A percentile compares a stretch with the other conserved stretches of the same genome.
phyloP scores from a whole-genome alignment of 2,888 invertebrate species.

The Lycocerus yunnanus region DNA sequence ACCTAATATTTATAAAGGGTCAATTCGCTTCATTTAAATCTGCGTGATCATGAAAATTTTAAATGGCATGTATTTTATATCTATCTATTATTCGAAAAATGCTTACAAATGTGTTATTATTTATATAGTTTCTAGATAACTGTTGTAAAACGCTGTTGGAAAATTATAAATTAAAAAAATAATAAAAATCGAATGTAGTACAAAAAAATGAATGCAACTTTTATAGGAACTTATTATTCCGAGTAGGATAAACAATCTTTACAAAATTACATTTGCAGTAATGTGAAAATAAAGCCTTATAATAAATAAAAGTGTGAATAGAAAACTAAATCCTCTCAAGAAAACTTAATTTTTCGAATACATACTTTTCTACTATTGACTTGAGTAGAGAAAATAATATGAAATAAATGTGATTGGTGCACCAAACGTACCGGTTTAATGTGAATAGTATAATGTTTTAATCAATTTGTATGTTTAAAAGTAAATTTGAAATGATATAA shows the following conservation, averaged over 20 bases:
- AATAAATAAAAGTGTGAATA: not conserved
- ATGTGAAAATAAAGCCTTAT: not conserved
- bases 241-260: not conserved
- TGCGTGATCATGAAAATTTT: not conserved
- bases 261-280: not conserved
- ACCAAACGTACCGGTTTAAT: not conserved
- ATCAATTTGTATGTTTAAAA: no score
- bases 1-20: no score
- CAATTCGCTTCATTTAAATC: not conserved
- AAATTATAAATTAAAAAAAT: not conserved
- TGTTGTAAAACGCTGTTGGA: not conserved
- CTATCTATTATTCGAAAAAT: not conserved
- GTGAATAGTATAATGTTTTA: no score
- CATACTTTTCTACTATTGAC: no score
- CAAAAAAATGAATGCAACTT: not conserved
- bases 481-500: no score
- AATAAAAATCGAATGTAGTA: not conserved
- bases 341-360: not conserved
- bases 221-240: not conserved
- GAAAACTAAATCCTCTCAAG: not conserved
- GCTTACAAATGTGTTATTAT: not conserved
- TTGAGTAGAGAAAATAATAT: not conserved
- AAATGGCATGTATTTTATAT: not conserved
- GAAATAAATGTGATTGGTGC: not conserved
- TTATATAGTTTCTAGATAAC: not conserved